Percentiles rank a stretch among this genome's conserved stretches.
Conservation (phyloP, 2,888 invertebrate genomes). For the Aleiodes testaceus region DNA sequence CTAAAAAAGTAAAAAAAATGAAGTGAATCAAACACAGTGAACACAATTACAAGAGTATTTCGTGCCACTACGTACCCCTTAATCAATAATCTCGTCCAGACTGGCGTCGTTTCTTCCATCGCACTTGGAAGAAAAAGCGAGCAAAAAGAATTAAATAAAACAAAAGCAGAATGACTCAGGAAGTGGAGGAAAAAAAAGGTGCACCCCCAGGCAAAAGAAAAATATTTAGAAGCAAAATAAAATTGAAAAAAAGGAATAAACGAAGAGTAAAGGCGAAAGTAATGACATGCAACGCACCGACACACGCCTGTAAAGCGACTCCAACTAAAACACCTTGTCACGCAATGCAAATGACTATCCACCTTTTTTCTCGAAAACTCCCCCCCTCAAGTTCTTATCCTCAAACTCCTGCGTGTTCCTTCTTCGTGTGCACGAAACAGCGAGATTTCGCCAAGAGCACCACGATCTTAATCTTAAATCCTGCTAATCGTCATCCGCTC, state of each 20-base stretch:
- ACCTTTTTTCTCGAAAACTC: constrained; percentile 35
- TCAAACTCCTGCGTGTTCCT: constrained; percentile 16
- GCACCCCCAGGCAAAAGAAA: constrained; percentile 25
- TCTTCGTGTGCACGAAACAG: constrained; percentile 8
- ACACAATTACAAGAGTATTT: constrained; percentile 48
- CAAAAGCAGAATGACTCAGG: background rate
- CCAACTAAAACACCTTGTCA: constrained; percentile 61
- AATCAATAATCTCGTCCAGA: constrained; percentile 62
- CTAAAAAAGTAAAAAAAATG: no score
- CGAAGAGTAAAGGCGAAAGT: constrained; percentile 17
- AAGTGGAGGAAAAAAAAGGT: constrained; percentile 21
- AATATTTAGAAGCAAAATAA: constrained; percentile 12
- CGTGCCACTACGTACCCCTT: constrained; percentile 53
- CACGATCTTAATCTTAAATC: constrained; percentile 50
- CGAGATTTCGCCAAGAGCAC: constrained; percentile 42
- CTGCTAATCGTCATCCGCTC: constrained; percentile 50
- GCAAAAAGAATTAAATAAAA: constrained; percentile 38
- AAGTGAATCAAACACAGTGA: constrained; percentile 2
- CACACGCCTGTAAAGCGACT: constrained; percentile 39
- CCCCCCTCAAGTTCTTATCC: constrained; percentile 31
- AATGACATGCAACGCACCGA: constrained; percentile 50
- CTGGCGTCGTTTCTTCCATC: constrained; percentile 49
- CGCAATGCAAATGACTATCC: constrained; percentile 65
- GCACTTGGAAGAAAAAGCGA: constrained; percentile 5
- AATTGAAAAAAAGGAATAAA: constrained; percentile 39